A percentile compares a stretch with the other conserved stretches of the same genome.
phyloP scores from a whole-genome alignment of 2,888 invertebrate genomes.

The Sturmia bella region DNA sequence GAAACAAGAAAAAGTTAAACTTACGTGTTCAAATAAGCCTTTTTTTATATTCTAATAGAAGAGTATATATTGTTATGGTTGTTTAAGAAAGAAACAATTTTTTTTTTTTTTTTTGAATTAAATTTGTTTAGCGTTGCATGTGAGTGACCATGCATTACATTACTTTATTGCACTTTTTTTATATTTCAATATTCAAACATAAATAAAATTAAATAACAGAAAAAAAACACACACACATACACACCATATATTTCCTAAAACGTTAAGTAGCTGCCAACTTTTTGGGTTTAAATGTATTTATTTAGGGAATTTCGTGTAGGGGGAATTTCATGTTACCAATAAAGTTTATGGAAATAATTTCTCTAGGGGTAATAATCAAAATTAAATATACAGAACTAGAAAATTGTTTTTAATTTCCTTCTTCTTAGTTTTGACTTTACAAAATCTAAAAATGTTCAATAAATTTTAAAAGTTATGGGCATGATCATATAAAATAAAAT shows the following conservation, averaged over 20 bases:
- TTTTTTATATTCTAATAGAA: slow-evolving; percentile 8
- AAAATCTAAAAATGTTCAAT: too few species aligned
- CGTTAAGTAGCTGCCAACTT: slow-evolving; percentile 10
- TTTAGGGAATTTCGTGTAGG: background rate
- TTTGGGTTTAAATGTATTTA: background rate
- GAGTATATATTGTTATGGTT: background rate
- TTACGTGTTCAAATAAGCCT: slow-evolving; percentile 60
- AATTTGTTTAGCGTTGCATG: slow-evolving; percentile 67
- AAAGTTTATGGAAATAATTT: background rate
- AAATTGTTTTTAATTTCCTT: too few species aligned
- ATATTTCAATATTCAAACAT: slow-evolving; percentile 42
- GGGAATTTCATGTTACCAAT: slow-evolving; percentile 1
- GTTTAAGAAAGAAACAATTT: slow-evolving; percentile 10
- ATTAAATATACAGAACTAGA: too few species aligned
- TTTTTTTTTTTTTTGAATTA: slow-evolving; percentile 32
- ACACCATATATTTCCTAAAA: slow-evolving; percentile 14
- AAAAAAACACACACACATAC: background rate
- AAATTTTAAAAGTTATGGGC: too few species aligned
- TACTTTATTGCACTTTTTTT: slow-evolving; percentile 34
- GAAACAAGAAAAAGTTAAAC: slow-evolving; percentile 8
- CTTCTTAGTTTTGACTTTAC: too few species aligned
- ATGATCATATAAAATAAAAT: too few species aligned
- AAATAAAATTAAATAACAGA: background rate
- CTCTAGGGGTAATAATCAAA: too few species aligned
- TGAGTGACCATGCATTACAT: slow-evolving; percentile 65